Evolutionary conservation across 2,797 vertebrate species (phyloP), one percentile per base, ranked within the genome.

Genomic region (Perdix hodgsoniae): DNA sequence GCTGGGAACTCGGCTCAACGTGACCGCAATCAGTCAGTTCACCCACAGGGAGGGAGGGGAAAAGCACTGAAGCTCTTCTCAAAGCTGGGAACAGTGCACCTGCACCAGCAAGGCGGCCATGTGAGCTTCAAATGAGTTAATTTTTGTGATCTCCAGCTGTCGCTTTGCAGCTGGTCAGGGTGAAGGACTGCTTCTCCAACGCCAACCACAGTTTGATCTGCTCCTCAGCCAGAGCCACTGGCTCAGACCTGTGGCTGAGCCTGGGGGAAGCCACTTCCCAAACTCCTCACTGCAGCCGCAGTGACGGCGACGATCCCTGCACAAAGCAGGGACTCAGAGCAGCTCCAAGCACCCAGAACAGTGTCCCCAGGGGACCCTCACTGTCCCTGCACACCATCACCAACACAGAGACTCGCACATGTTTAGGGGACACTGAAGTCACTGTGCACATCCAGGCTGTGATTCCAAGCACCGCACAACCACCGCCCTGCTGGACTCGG

Each of bases 1-100:
- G 11, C 54, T 17, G 37, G 31, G 37, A 52, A 17, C 54, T 44
- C 71, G 6, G 52, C 72, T 60, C 4, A 4, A 21, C 4, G 17
- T n/a, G 72, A 76, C 56, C 6, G 3, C 21, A 60, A 60, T 13
- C 22, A 6, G 23, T 12, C 60, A 11, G 29, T 39, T n/a, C 2
- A 40, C 8, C 5, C 3, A 11, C 14, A 4, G 7, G 2, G 23
- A 14, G n/a, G 23, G 42, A 26, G 16, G 18, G 33, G 35, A 3
- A 4, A 4, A 14, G 13, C 22, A 27, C 16, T 2, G 12, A 64
- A 49, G 27, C 16, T 6, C 21, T 33, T 37, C 44, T 16, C 44
- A 24, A 54, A 26, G 71, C 29, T 59, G 44, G 19, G 47, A 75
- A 64, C 40, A 9, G 7, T 49, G 33, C 59, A 13, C 2, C 5